Conservation (phyloP, 2,888 invertebrate genomes). For the Euphydryas editha region DNA sequence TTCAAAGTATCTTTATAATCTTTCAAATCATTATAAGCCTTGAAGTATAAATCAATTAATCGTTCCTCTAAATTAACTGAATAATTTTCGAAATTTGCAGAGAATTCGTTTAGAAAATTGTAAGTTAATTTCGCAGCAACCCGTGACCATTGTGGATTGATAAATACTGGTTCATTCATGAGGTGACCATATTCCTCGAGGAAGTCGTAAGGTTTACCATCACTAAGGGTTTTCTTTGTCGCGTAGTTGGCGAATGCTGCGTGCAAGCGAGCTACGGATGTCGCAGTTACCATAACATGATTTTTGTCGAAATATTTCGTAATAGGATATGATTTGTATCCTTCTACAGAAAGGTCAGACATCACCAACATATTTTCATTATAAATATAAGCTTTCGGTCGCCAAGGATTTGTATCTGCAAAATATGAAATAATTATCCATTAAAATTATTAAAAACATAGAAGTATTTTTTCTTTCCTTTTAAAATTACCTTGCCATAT, state of each 20-base stretch:
- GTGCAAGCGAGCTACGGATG: slow-evolving; percentile 66
- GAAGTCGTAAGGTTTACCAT: slow-evolving; percentile 47
- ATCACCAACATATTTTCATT: slow-evolving; percentile 64
- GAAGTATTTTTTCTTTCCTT: no score
- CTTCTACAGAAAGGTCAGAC: slow-evolving; percentile 63
- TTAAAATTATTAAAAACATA: not conserved
- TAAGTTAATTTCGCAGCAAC: slow-evolving; percentile 60
- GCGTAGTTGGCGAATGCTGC: slow-evolving; percentile 65
- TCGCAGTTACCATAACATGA: slow-evolving; percentile 52
- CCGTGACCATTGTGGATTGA: slow-evolving; percentile 58
- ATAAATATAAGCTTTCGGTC: slow-evolving; percentile 57
- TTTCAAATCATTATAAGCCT: slow-evolving; percentile 55
- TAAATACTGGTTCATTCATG: slow-evolving; percentile 56
- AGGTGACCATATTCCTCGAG: slow-evolving; percentile 52
- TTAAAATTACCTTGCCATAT: no score
- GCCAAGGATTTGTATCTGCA: slow-evolving; percentile 61
- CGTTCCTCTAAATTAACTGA: slow-evolving; percentile 52
- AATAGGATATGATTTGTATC: slow-evolving; percentile 53
- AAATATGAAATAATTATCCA: not conserved
- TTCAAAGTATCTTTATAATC: slow-evolving; percentile 58
- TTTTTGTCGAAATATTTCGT: slow-evolving; percentile 54
- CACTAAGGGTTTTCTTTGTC: slow-evolving; percentile 47
- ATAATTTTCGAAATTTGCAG: slow-evolving; percentile 48
- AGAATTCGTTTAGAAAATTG: slow-evolving; percentile 58
- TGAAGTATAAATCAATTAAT: slow-evolving; percentile 50